Percentiles rank a stretch among this genome's conserved stretches.
These are phyloP conservation scores for Buteo buteo DNA, from an alignment of 2,113 vertebrate genomes.

Conservation along the genomic window DNA sequence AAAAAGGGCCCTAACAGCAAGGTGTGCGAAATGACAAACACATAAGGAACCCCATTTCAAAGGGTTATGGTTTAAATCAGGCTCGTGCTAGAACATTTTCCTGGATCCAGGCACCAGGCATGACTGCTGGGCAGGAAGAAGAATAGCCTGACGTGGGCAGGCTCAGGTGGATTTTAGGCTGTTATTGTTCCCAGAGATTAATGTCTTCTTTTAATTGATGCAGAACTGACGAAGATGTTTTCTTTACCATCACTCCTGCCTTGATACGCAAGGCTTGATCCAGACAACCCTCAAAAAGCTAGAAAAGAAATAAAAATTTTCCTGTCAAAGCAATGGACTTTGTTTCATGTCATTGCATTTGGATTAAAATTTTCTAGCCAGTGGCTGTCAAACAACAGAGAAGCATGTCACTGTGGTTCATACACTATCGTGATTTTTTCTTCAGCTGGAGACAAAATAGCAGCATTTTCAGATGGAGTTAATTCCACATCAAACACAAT, in stretches of 20 bases:
- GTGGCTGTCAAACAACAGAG: background rate
- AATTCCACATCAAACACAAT: background rate
- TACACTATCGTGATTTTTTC: background rate
- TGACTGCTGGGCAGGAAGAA: background rate
- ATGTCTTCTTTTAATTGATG: background rate
- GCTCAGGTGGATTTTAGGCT: background rate
- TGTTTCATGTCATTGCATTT: background rate
- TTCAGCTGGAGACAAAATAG: background rate
- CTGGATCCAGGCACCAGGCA: background rate
- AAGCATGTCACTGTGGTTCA: background rate
- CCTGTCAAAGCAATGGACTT: background rate
- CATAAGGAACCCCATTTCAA: background rate
- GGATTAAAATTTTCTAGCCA: background rate
- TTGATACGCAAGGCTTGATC: background rate
- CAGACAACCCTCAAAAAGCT: background rate
- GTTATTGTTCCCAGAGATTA: background rate
- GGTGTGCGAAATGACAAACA: background rate
- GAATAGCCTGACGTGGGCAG: background rate
- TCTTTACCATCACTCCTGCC: background rate
- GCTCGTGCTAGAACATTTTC: background rate
- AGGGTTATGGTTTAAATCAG: background rate
- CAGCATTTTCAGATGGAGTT: background rate
- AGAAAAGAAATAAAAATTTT: background rate
- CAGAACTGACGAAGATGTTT: background rate
- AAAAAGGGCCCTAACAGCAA: background rate